Conservation (phyloP, 2,888 invertebrate genomes). For the Athrips mouffetella region DNA sequence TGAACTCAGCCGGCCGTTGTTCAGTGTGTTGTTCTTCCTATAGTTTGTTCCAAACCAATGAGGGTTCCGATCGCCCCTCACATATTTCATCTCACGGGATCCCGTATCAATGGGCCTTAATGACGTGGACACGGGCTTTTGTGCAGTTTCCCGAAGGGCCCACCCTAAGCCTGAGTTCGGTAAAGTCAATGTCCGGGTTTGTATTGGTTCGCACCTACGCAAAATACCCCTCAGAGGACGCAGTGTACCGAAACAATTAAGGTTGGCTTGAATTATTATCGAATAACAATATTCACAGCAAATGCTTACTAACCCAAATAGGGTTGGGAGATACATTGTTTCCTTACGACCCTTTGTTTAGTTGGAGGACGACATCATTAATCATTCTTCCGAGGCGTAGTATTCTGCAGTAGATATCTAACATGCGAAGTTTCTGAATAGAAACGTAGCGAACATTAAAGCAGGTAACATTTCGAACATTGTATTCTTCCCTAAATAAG, state of each 20-base stretch:
- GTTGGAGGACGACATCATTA: conserved; percentile 1
- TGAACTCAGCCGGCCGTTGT: conserved; percentile 2
- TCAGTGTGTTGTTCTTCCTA: conserved; percentile 6
- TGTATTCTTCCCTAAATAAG: not conserved
- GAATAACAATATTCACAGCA: conserved; percentile 4
- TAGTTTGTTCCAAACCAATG: conserved; percentile 5
- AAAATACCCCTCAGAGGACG: conserved; percentile 21
- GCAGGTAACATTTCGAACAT: conserved; percentile 3
- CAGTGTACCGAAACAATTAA: not conserved
- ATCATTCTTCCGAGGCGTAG: conserved; percentile 1
- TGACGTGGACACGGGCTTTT: conserved; percentile 56
- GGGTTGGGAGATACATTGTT: conserved; percentile 9
- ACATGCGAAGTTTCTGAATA: not conserved
- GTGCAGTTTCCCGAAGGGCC: conserved; percentile 27
- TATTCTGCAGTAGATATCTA: not conserved
- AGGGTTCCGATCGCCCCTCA: conserved; percentile 38
- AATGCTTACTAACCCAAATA: conserved; percentile 1
- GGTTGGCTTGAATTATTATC: not conserved
- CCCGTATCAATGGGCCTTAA: conserved; percentile 62
- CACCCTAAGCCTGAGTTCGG: conserved; percentile 43
- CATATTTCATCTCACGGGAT: conserved; percentile 50
- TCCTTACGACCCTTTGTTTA: conserved; percentile 13
- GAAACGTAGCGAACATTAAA: not conserved
- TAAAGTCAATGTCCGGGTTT: conserved; percentile 23
- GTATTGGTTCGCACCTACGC: conserved; percentile 42